Evolutionary conservation across 2,888 invertebrate genomes (phyloP), one percentile per base, ranked within the genome.

Genomic region (Asteroscopus sphinx): DNA sequence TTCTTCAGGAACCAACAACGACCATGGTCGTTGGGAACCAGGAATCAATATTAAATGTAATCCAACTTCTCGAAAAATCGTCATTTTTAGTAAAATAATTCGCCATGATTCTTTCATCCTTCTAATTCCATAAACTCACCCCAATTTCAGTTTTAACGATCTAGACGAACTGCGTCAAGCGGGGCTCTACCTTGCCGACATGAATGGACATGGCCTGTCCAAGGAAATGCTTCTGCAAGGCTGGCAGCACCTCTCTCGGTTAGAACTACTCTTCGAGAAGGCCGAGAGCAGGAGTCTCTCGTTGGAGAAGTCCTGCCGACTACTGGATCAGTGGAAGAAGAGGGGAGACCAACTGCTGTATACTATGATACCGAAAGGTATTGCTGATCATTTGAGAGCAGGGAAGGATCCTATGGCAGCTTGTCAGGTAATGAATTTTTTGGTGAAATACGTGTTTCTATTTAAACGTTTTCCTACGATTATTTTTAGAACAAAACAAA

Each of bases 321-420:
- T 98, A 15, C 91, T 97, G 12, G 98, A 98, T 81, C 96, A 96
- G 28, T 98, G 98, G 98, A 97, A 98, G 86, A 95, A 96, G 56
- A 96, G 97, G 70, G 97, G 98, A 0, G 98, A 98, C 81, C 97
- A 97, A 70, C 93, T 98, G 3, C 92, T 98, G 0, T 98, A 98
- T 82, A 98, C 98, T 0, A 98, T 98, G 98, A 98, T 98, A 80
- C 98, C 98, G 0, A 96, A 96, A 78, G 96, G 96, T 1, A 96
- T 98, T 12, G 98, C 98, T 0, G 97, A 98, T 80, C 95, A 97
- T 64, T 94, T 98, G 75, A 95, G 97, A 56, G 93, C 95, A 15
- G 98, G 98, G 0, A 96, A 96, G 58, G 96, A 97, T 78, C 96
- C 97, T 0, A 93, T 97, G 79, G 96, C 95, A 42, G 98, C 98